Evolutionary conservation across 1,140 invertebrate species (phyloP).

Genomic region (Pomacea maculata): DNA sequence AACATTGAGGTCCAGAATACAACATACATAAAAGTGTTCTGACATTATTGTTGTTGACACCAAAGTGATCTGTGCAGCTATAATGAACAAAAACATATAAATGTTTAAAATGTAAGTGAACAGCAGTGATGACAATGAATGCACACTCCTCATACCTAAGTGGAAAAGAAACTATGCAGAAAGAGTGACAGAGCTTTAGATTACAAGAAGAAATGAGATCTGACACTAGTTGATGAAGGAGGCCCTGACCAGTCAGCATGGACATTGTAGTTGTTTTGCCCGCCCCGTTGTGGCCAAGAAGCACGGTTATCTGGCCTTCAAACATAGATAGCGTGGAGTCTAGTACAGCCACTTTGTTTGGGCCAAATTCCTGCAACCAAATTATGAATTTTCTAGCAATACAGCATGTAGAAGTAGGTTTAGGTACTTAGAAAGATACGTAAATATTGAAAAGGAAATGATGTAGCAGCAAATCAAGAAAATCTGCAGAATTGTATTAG

Average conservation of each 20-base stretch:
- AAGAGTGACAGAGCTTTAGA: not conserved
- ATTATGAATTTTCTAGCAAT: not conserved
- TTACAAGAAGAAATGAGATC: not conserved
- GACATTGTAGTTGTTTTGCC: slow-evolving; percentile 70
- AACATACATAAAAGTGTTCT: not conserved
- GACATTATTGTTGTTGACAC: not conserved
- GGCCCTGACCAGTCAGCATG: slow-evolving; percentile 76
- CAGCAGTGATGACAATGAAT: not conserved
- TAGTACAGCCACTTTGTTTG: slow-evolving; percentile 7
- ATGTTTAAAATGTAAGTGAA: not conserved
- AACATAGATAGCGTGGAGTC: slow-evolving; percentile 49
- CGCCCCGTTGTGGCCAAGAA: slow-evolving; percentile 76
- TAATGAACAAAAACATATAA: not conserved
- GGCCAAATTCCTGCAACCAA: not conserved
- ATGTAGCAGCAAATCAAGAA: not conserved
- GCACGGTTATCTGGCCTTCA: slow-evolving; percentile 66
- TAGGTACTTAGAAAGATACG: not conserved
- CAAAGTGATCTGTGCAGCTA: not conserved
- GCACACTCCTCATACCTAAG: not conserved
- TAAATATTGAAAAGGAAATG: not conserved
- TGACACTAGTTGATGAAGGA: not conserved
- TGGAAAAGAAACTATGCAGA: not conserved
- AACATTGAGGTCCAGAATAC: not conserved
- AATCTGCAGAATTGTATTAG: not conserved
- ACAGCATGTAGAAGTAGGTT: not conserved